Percentiles rank a stretch among this genome's conserved stretches.
Conservation (phyloP, 2,113 vertebrate species). For the Otocyon megalotis region DNA sequence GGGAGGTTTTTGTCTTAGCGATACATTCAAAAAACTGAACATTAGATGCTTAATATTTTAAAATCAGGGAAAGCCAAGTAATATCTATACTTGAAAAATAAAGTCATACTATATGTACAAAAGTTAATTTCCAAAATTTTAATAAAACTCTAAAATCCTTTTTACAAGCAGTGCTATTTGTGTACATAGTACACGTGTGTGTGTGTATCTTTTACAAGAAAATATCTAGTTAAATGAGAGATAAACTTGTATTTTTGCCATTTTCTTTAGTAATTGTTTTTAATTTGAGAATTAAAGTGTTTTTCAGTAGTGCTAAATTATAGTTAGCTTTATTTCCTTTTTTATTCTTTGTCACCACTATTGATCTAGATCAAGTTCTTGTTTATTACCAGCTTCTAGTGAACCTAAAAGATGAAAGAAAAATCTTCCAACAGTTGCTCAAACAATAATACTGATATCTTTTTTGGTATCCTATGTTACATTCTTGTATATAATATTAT, state of each 20-base stretch:
- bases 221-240: conserved; percentile 32
- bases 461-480: conserved; percentile 23
- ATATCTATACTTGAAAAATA: conserved; percentile 36
- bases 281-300: conserved; percentile 4
- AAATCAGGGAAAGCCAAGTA: conserved; percentile 41
- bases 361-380: not conserved
- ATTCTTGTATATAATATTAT: conserved; percentile 28
- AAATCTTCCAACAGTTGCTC: not conserved
- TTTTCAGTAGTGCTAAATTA: conserved; percentile 54
- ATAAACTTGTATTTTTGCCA: conserved; percentile 18
- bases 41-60: conserved; percentile 47
- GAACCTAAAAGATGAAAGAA: conserved; percentile 45
- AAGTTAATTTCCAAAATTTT: conserved; percentile 51
- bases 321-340: conserved; percentile 59
- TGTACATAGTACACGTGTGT: not conserved
- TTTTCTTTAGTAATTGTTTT: conserved; percentile 62
- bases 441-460: conserved; percentile 30
- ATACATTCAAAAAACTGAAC: conserved; percentile 55
- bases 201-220: conserved; percentile 9
- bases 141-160: conserved; percentile 17
- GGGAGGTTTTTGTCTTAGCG: conserved; percentile 24
- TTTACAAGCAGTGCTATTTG: conserved; percentile 31
- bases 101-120: not conserved
- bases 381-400: not conserved
- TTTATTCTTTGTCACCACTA: not conserved